Base-by-base conservation (phyloP, 1,140 invertebrate species). In the Aphaenogaster rudis region DNA sequence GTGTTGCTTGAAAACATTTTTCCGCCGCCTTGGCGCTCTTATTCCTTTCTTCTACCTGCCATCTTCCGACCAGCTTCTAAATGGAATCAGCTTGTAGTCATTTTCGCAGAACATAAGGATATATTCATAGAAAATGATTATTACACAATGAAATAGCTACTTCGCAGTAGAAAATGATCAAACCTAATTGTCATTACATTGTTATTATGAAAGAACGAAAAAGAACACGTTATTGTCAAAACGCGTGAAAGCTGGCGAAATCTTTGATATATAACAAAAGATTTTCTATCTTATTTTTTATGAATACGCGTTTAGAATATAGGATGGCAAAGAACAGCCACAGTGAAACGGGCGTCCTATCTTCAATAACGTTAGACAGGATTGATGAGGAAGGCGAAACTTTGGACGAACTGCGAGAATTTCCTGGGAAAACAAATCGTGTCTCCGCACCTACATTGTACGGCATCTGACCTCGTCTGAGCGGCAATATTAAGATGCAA, bases 401-500 rank as follows among this genome's bases (percentile, higher is more conserved):
- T 69, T 0, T n/a, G 11, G 28, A 69, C n/a, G n/a, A 45, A 17
- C 50, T 11, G 36, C 17, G 13, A 48, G 13, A 59, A 36, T 61
- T 74, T 82, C 42, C 42, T 13, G 11, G 13, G 33, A 33, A 61
- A 69, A 61, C 33, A 33, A 39, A 82, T 61, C 39, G 17, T 45
- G 36, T 8, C 39, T 61, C 17, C 54, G 11, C 80, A 17, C 67
- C 21, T 9, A 59, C 42, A 28, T 72, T 48, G 79, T 54, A 17
- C 48, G 63, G 42, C 45, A 15, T 57, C 48, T 42, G 78, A 1
- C 52, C 66, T 82, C 61, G 77, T 66, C 42, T 39, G 48, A 67
- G 36, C 42, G 42, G 36, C 9, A 13, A 42, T 57, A 61, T 76
- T 45, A 9, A 63, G 66, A 84, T 84, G 80, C 69, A 84, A 84